Evolutionary conservation across 2,888 invertebrate genomes (phyloP).

Genomic region (Luperina testacea): DNA sequence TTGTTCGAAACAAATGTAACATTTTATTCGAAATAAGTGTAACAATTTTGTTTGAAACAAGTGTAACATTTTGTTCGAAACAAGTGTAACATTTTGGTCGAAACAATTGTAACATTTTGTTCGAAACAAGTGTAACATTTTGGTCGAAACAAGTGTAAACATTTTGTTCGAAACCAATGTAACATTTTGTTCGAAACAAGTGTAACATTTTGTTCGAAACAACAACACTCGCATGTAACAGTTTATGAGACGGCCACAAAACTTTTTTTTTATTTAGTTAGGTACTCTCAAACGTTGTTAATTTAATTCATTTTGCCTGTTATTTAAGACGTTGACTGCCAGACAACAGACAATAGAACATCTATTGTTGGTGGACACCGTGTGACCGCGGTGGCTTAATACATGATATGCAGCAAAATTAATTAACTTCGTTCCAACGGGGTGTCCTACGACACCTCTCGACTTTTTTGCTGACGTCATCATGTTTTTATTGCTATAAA

Average conservation of each 20-base stretch:
- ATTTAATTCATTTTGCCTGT: background rate
- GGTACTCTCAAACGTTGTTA: background rate
- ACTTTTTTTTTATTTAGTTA: background rate
- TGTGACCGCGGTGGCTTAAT: too few species aligned
- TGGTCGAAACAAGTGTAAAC: too few species aligned
- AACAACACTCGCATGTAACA: background rate
- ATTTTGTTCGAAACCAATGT: too few species aligned
- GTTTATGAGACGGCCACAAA: background rate
- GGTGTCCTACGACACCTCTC: background rate
- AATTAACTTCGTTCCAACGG: background rate
- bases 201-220: too few species aligned
- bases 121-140: too few species aligned
- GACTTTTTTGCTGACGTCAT: background rate
- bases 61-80: too few species aligned
- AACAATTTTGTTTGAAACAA: too few species aligned
- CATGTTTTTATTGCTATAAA: conserved; percentile 5
- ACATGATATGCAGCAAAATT: background rate
- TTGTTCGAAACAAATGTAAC: too few species aligned
- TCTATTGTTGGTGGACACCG: too few species aligned
- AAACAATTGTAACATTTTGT: too few species aligned
- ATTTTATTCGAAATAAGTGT: background rate
- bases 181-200: background rate
- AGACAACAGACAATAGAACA: too few species aligned
- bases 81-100: too few species aligned
- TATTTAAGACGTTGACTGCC: background rate